Percentiles rank a stretch among this genome's conserved stretches.
phyloP scores from a whole-genome alignment of 2,113 vertebrate genomes.

The Regulus satrapa region DNA sequence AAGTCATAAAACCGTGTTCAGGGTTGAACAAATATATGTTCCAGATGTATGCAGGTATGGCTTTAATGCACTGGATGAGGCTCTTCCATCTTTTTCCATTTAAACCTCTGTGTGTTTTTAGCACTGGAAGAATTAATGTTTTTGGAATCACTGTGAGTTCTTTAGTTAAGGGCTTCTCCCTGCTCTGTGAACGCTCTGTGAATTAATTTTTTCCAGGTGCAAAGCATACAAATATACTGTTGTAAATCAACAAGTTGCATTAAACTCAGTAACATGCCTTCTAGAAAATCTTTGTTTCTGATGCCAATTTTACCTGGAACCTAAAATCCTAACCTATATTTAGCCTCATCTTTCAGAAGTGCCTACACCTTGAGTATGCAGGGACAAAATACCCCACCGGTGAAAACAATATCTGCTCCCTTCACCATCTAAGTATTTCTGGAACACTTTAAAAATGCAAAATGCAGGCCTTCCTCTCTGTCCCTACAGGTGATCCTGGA shows the following conservation, averaged over 20 bases:
- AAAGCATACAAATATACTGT: neutral
- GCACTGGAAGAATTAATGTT: neutral
- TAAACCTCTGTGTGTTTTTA: neutral
- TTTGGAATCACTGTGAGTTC: neutral
- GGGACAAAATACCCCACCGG: neutral
- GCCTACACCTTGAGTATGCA: neutral
- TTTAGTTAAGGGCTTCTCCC: neutral
- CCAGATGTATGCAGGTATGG: neutral
- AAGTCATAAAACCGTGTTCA: neutral
- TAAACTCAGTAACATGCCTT: neutral
- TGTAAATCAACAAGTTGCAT: neutral
- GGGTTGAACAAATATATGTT: neutral
- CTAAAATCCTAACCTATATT: neutral
- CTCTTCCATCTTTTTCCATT: neutral
- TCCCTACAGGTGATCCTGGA: neutral
- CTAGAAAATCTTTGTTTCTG: neutral
- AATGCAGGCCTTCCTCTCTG: neutral
- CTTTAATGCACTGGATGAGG: neutral
- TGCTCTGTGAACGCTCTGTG: neutral
- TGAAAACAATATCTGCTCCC: neutral
- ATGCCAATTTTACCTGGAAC: neutral
- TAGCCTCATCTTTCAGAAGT: neutral
- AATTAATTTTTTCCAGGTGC: neutral
- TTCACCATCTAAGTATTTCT: neutral
- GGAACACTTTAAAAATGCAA: neutral